phyloP scores from a whole-genome alignment of 2,113 vertebrate genomes.

The Falco punctatus region DNA sequence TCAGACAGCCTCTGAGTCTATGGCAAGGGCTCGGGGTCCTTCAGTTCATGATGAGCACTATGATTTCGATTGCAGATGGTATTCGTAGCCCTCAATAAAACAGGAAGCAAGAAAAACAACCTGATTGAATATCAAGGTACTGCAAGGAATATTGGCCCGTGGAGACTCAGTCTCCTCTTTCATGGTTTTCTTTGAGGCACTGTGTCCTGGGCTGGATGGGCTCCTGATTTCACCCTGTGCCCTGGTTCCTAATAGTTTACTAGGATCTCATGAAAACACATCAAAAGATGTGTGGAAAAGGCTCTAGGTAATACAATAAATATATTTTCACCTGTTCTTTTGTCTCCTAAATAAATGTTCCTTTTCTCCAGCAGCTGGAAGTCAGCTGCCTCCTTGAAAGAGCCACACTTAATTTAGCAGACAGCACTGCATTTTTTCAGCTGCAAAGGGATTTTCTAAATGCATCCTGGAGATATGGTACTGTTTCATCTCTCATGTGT shows the following conservation, averaged over 20 bases:
- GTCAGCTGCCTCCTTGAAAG: rapidly evolving
- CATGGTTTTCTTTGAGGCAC: neutral
- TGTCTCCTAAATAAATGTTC: no score
- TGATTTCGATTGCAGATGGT: neutral
- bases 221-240: neutral
- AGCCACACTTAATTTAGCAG: neutral
- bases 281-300: neutral
- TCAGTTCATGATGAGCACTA: neutral
- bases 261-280: neutral
- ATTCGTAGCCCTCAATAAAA: neutral
- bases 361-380: neutral
- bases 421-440: neutral
- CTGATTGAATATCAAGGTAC: neutral
- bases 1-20: neutral
- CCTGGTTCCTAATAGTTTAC: neutral
- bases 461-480: neutral
- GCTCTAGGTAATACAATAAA: neutral
- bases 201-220: neutral
- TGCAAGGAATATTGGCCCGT: neutral
- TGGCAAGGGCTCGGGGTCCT: neutral
- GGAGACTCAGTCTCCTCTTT: neutral
- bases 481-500: neutral
- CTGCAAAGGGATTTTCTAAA: neutral
- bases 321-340: neutral
- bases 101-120: neutral